Conservation (phyloP, 2,888 invertebrate genomes). For the Oeneis ivallda region DNA sequence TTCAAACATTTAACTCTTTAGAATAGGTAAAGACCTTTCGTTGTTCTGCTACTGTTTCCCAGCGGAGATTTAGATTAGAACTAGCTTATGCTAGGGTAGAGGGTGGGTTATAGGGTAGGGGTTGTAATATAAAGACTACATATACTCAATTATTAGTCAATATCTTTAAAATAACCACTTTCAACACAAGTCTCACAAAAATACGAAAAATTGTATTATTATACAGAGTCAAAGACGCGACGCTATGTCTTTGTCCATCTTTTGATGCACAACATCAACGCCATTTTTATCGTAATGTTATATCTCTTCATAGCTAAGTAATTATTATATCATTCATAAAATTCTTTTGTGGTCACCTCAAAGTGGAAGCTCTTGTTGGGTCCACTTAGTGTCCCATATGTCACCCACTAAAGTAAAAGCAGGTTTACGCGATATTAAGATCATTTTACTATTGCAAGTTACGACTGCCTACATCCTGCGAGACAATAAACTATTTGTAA, state of each 20-base stretch:
- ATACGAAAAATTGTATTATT: no score
- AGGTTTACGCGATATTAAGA: constrained; percentile 67
- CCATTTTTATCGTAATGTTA: background rate
- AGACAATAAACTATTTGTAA: constrained; percentile 64
- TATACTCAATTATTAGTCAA: no score
- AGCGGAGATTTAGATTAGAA: no score
- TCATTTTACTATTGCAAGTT: constrained; percentile 70
- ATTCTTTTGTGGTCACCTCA: constrained; percentile 26
- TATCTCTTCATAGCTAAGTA: background rate
- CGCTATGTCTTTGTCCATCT: background rate
- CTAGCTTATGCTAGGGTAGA: no score
- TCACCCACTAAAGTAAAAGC: constrained; percentile 46
- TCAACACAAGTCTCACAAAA: no score
- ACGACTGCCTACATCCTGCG: constrained; percentile 58
- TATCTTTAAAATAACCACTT: no score
- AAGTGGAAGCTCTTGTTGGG: constrained; percentile 31
- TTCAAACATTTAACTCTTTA: no score
- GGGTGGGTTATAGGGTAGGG: no score
- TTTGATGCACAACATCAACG: background rate
- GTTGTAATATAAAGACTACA: no score
- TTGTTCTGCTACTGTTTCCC: no score
- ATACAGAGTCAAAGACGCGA: no score
- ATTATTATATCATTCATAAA: constrained; percentile 13
- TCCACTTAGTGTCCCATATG: constrained; percentile 53
- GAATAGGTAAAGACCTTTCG: no score